phyloP scores from a whole-genome alignment of 2,797 vertebrate species.

The Luscinia megarhynchos region DNA sequence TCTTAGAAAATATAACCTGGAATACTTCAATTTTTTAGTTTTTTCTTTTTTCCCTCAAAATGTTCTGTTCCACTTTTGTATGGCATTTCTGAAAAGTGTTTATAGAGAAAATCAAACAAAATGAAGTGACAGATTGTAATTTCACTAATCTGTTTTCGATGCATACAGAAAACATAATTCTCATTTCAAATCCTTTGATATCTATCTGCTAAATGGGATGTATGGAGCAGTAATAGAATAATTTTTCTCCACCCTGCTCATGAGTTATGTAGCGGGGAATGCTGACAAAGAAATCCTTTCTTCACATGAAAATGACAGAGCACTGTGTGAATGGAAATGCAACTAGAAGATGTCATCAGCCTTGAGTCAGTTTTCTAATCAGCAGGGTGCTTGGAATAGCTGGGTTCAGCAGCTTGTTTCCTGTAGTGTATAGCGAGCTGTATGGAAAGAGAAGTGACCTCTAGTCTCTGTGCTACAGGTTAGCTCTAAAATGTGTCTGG shows the following conservation, averaged over 20 bases:
- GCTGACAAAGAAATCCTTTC: background rate
- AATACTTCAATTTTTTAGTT: background rate
- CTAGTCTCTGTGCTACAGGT: background rate
- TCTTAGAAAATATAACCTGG: constrained; percentile 39
- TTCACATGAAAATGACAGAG: background rate
- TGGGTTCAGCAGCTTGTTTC: background rate
- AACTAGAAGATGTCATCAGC: background rate
- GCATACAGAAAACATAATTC: background rate
- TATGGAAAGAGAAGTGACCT: background rate
- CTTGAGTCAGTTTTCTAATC: background rate
- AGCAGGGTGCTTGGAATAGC: background rate
- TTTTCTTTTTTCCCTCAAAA: background rate
- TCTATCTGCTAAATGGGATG: background rate
- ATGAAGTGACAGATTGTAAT: background rate
- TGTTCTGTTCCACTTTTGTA: background rate
- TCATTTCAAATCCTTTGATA: background rate
- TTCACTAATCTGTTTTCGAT: background rate
- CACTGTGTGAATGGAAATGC: background rate
- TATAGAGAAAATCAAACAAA: background rate
- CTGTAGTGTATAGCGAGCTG: background rate
- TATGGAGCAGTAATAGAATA: background rate
- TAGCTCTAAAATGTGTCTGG: background rate
- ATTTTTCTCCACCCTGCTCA: background rate
- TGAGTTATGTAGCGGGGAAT: background rate
- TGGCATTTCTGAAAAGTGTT: background rate